Evolutionary conservation across 1,140 invertebrate genomes (phyloP).

Genomic region (Himalopsyche phryganea): DNA sequence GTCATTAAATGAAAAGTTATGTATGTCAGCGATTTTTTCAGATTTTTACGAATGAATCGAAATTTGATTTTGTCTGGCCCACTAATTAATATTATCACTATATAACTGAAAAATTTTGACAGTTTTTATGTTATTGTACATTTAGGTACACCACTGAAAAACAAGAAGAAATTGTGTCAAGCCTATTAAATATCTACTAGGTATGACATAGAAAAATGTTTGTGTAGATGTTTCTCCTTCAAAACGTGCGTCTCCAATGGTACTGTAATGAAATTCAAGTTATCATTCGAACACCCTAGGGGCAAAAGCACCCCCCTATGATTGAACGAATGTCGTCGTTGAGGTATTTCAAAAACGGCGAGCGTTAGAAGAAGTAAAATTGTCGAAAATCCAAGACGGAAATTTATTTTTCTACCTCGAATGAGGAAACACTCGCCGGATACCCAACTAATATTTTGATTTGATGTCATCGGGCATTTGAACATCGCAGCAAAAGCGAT

Average conservation of each 20-base stretch:
- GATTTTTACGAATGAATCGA: too few species aligned
- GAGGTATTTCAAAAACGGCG: conserved; percentile 24
- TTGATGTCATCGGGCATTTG: background rate
- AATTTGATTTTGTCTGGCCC: too few species aligned
- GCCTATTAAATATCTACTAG: too few species aligned
- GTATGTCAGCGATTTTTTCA: too few species aligned
- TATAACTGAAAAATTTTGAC: too few species aligned
- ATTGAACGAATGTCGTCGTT: conserved; percentile 26
- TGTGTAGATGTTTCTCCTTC: background rate
- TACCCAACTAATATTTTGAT: background rate
- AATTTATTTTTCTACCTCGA: background rate
- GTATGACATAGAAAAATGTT: too few species aligned
- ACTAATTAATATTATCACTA: too few species aligned
- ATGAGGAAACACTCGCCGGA: background rate
- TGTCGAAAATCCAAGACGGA: conserved; percentile 1
- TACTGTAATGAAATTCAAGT: conserved; percentile 25
- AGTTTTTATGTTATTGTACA: too few species aligned
- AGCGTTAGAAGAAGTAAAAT: conserved; percentile 18
- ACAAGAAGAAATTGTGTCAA: too few species aligned
- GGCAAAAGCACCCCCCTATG: conserved; percentile 8
- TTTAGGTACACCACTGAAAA: too few species aligned
- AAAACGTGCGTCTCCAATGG: background rate
- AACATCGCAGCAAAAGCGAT: background rate
- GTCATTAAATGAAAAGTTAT: too few species aligned
- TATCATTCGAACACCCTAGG: conserved; percentile 6